A percentile compares a stretch with the other conserved stretches of the same genome.
These are phyloP conservation scores for Microcebus jonahi DNA, from an alignment of 2,113 vertebrate genomes.

Conservation along the genomic window DNA sequence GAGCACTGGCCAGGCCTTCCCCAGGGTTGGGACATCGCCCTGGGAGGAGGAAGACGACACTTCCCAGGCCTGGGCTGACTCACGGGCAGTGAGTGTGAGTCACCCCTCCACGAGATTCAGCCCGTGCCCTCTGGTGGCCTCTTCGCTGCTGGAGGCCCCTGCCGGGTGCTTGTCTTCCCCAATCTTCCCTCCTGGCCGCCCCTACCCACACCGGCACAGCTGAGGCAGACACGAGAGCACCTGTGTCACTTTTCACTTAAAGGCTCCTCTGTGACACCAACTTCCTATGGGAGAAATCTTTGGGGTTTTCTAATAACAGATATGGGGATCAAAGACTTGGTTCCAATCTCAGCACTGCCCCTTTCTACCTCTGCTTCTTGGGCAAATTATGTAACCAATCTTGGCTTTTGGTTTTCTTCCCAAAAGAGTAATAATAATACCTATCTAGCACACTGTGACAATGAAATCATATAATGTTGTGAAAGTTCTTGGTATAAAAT, in stretches of 20 bases:
- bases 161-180: background rate
- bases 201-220: fast-evolving
- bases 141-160: background rate
- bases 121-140: background rate
- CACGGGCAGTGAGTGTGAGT: background rate
- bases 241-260: background rate
- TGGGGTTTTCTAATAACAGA: background rate
- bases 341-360: background rate
- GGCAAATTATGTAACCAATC: background rate
- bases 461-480: background rate
- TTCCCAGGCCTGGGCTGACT: background rate
- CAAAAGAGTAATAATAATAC: background rate
- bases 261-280: background rate
- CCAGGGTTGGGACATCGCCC: background rate
- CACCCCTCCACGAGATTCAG: background rate
- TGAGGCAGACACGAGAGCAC: background rate
- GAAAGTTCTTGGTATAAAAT: background rate
- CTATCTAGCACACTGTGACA: background rate
- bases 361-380: background rate
- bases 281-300: background rate
- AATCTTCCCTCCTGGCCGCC: background rate
- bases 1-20: background rate
- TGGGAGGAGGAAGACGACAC: background rate
- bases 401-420: background rate
- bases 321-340: background rate